phyloP scores from a whole-genome alignment of 2,113 vertebrate species.

The Ariopsis seemanni region DNA sequence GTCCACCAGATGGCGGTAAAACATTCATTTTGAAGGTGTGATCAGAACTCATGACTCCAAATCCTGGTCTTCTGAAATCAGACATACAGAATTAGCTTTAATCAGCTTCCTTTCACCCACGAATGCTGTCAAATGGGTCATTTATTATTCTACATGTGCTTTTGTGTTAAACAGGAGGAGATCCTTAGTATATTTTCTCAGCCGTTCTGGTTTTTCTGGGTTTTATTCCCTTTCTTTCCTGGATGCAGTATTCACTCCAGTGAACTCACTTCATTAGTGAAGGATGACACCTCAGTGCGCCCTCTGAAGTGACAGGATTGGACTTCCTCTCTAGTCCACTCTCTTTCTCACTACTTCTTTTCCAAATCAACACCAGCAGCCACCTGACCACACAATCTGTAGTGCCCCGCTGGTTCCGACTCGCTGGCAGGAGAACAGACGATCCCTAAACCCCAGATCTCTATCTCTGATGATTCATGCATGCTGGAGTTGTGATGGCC shows the following conservation, averaged over 20 bases:
- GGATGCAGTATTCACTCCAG: constrained; percentile 21
- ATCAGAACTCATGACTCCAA: background rate
- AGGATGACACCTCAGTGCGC: constrained; percentile 16
- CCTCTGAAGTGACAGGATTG: constrained; percentile 39
- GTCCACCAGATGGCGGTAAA: constrained; percentile 40
- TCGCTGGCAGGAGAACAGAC: constrained; percentile 11
- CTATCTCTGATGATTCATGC: background rate
- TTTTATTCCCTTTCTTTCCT: background rate
- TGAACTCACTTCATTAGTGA: constrained; percentile 33
- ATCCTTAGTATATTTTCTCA: background rate
- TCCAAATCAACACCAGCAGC: constrained; percentile 22
- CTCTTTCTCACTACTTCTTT: background rate
- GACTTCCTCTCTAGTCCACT: constrained; percentile 3
- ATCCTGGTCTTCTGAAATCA: background rate
- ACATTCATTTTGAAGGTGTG: background rate
- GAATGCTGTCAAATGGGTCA: background rate
- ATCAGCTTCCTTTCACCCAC: background rate
- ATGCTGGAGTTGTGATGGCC: constrained; percentile 7
- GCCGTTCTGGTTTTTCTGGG: background rate
- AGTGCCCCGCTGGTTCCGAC: constrained; percentile 8
- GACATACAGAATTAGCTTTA: background rate
- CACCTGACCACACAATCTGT: constrained; percentile 31
- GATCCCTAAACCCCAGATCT: constrained; percentile 27
- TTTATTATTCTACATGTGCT: background rate
- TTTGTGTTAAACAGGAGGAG: background rate